Evolutionary conservation across 2,113 vertebrate species (phyloP).

Genomic region (Helogale parvula): DNA sequence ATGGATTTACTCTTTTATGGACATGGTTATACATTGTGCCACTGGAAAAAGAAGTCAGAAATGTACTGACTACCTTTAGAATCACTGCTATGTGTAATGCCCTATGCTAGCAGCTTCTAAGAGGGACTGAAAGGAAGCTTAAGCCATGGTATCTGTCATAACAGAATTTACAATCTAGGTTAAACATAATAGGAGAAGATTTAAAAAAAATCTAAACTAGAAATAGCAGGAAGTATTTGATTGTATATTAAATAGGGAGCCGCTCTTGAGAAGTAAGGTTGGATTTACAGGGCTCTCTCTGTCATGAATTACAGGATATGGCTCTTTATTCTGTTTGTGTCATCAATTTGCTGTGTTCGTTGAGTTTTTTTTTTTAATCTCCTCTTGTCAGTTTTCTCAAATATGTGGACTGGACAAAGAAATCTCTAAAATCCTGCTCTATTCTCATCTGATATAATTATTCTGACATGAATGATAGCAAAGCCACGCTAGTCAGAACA

Average conservation of each 20-base stretch:
- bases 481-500: background rate
- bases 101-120: background rate
- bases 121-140: background rate
- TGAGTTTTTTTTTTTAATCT: background rate
- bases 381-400: background rate
- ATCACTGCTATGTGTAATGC: background rate
- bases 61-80: background rate
- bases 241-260: background rate
- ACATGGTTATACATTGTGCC: background rate
- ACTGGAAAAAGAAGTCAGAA: constrained; percentile 1
- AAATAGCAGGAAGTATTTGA: background rate
- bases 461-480: background rate
- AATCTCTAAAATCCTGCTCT: background rate
- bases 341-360: background rate
- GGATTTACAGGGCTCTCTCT: background rate
- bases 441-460: background rate
- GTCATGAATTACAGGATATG: background rate
- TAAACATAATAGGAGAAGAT: background rate
- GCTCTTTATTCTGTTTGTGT: background rate
- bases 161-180: background rate
- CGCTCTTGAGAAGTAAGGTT: background rate
- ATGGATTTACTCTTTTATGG: background rate
- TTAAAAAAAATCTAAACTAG: background rate
- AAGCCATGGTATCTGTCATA: background rate
- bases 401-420: background rate